Percentiles rank a stretch among this genome's conserved stretches.
These are phyloP conservation scores for Bacillus rossius DNA, from an alignment of 1,140 invertebrate genomes.

Conservation along the genomic window DNA sequence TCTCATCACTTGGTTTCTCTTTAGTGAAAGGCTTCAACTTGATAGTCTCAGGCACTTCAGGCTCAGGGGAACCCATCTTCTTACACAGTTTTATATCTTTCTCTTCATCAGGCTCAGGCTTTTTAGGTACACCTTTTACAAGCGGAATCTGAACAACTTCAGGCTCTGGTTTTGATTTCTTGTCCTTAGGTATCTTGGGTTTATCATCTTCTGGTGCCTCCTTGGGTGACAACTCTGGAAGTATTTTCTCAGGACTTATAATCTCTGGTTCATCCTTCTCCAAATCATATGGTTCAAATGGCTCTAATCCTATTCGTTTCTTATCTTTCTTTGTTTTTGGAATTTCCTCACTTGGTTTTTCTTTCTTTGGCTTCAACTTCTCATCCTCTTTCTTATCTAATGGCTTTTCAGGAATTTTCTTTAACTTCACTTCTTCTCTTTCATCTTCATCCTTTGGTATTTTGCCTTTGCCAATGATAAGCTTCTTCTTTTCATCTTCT, in stretches of 20 bases:
- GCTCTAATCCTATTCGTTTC: slow-evolving; percentile 17
- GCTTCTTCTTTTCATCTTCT: background rate
- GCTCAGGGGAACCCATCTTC: slow-evolving; percentile 9
- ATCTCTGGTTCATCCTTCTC: slow-evolving; percentile 3
- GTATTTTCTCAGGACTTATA: slow-evolving; percentile 15
- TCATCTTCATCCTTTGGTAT: too few species aligned
- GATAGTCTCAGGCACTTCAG: slow-evolving; percentile 13
- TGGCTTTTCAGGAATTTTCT: background rate
- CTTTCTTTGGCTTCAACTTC: slow-evolving; percentile 10
- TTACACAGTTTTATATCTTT: slow-evolving; percentile 36
- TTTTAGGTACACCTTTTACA: slow-evolving; percentile 49
- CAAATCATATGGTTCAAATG: background rate
- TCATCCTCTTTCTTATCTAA: background rate
- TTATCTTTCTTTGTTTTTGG: background rate
- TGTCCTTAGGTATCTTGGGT: slow-evolving; percentile 13
- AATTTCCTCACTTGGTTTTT: slow-evolving; percentile 2
- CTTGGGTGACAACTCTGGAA: slow-evolving; percentile 19
- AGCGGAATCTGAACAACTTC: slow-evolving; percentile 32
- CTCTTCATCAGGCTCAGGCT: slow-evolving; percentile 34
- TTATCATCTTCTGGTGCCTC: slow-evolving; percentile 14
- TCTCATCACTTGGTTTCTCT: slow-evolving; percentile 14
- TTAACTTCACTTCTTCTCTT: slow-evolving; percentile 1
- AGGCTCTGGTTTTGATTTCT: slow-evolving; percentile 10
- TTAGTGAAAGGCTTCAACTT: slow-evolving; percentile 12
- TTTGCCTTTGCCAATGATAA: slow-evolving; percentile 41